Conservation (phyloP, 2,888 invertebrate genomes). For the Panzeria rudis region DNA sequence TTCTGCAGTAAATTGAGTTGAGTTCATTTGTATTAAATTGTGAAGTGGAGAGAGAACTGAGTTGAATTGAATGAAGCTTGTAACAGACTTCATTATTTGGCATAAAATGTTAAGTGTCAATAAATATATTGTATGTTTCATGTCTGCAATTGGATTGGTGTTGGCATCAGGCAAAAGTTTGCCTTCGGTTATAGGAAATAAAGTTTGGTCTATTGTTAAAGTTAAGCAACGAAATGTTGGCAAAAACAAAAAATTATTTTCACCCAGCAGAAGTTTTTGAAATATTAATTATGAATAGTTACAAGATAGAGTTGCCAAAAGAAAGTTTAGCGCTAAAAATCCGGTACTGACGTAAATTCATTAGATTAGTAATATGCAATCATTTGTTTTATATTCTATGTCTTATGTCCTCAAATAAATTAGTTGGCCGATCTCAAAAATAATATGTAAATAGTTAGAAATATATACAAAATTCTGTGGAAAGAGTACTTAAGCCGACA, state of each 20-base stretch:
- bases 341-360: too few species aligned
- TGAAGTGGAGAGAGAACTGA: not conserved
- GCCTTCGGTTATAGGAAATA: constrained; percentile 59
- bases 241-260: constrained; percentile 9
- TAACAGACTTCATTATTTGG: constrained; percentile 35
- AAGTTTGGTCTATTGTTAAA: constrained; percentile 45
- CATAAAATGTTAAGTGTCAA: constrained; percentile 69
- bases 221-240: constrained; percentile 47
- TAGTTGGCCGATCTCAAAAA: too few species aligned
- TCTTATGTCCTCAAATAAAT: too few species aligned
- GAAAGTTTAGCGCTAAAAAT: not conserved
- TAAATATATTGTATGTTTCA: constrained; percentile 53
- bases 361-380: too few species aligned
- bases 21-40: constrained; percentile 11
- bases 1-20: constrained; percentile 24
- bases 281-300: constrained; percentile 64
- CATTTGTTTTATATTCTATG: too few species aligned
- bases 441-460: too few species aligned
- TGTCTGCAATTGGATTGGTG: constrained; percentile 27
- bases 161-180: constrained; percentile 59
- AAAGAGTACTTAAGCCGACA: too few species aligned
- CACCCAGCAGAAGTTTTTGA: constrained; percentile 60
- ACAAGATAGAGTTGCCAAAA: constrained; percentile 29
- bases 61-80: constrained; percentile 15
- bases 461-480: too few species aligned